These are phyloP conservation scores for Fulmarus glacialis DNA, from an alignment of 2,113 vertebrate species.

Conservation along the genomic window DNA sequence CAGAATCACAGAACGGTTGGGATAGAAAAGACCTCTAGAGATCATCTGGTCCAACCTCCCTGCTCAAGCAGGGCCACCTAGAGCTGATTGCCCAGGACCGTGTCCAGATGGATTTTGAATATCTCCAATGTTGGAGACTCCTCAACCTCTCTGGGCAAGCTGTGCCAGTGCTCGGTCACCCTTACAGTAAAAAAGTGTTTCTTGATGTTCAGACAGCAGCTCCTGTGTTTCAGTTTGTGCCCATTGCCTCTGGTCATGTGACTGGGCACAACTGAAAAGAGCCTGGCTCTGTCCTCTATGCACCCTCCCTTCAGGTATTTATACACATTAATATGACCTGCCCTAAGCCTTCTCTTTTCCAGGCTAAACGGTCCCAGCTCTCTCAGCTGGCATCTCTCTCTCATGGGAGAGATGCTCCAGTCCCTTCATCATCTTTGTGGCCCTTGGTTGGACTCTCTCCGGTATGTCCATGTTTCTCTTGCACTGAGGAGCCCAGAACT, in stretches of 20 bases:
- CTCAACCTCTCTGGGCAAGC: background rate
- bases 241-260: background rate
- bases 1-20: background rate
- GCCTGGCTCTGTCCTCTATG: background rate
- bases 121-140: background rate
- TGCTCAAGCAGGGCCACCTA: background rate
- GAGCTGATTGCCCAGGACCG: rapidly evolving
- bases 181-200: background rate
- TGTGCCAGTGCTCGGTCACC: background rate
- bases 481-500: background rate
- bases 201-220: background rate
- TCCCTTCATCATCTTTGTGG: background rate
- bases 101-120: background rate
- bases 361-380: background rate
- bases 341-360: background rate
- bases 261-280: background rate
- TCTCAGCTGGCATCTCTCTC: background rate
- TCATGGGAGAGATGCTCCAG: background rate
- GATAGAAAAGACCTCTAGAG: background rate
- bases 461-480: background rate
- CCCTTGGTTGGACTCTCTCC: background rate
- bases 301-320: background rate
- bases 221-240: background rate
- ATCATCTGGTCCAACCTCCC: background rate
- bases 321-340: background rate